These are phyloP conservation scores for Andrena trimmerana DNA, from an alignment of 2,888 invertebrate species.

Conservation along the genomic window DNA sequence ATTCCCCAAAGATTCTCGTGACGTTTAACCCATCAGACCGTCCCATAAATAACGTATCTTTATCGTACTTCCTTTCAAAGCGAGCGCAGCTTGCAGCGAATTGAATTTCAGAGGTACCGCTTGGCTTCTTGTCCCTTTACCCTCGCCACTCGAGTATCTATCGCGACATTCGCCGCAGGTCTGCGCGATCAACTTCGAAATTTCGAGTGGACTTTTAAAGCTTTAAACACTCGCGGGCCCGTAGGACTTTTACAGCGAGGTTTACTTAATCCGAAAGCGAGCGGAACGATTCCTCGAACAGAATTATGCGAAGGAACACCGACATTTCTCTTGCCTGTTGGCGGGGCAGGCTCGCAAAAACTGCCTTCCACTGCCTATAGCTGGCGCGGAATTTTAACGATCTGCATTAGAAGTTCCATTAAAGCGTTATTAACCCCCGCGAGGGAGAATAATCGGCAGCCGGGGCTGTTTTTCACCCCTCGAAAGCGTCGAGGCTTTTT, in stretches of 20 bases:
- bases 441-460: slow-evolving; percentile 15
- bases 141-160: background rate
- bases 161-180: background rate
- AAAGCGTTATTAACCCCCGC: background rate
- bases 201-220: background rate
- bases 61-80: slow-evolving; percentile 7
- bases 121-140: background rate
- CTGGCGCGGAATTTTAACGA: background rate
- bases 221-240: background rate
- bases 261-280: too few species aligned
- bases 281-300: background rate
- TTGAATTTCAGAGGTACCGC: slow-evolving; percentile 21
- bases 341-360: background rate
- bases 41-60: slow-evolving; percentile 31
- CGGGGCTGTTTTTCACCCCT: background rate
- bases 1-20: slow-evolving; percentile 1
- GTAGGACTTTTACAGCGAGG: background rate
- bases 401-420: slow-evolving; percentile 26
- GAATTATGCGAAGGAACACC: slow-evolving; percentile 9
- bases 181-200: background rate
- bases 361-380: background rate
- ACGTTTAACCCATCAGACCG: slow-evolving; percentile 18
- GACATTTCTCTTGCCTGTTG: background rate
- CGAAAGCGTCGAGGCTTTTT: background rate
- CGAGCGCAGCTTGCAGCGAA: slow-evolving; percentile 12